A percentile compares a stretch with the other conserved stretches of the same genome.
phyloP scores from a whole-genome alignment of 2,888 invertebrate genomes.

The Archips xylosteana region DNA sequence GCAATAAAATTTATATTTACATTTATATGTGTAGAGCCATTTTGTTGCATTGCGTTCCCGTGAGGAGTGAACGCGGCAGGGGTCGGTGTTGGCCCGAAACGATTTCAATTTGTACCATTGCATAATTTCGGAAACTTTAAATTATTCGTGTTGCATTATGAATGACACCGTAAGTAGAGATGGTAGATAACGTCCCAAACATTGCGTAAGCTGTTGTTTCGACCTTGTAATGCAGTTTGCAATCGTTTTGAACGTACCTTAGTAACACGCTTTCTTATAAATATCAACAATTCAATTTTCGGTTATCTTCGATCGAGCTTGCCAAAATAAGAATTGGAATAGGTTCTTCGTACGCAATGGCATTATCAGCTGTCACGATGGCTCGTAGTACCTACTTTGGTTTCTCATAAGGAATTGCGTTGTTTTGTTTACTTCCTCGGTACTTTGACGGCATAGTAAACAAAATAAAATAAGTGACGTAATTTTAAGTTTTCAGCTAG shows the following conservation, averaged over 20 bases:
- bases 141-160: slow-evolving; percentile 70
- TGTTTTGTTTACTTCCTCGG: slow-evolving; percentile 22
- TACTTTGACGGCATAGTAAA: neutral
- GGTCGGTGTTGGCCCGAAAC: slow-evolving; percentile 60
- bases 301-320: slow-evolving; percentile 39
- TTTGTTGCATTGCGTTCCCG: slow-evolving; percentile 56
- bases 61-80: slow-evolving; percentile 62
- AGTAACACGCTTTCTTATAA: slow-evolving; percentile 42
- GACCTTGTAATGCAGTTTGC: slow-evolving; percentile 65
- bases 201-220: slow-evolving; percentile 57
- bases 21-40: neutral
- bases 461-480: neutral
- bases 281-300: slow-evolving; percentile 43
- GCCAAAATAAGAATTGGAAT: slow-evolving; percentile 39
- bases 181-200: slow-evolving; percentile 69
- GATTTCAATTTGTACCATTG: slow-evolving; percentile 77
- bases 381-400: slow-evolving; percentile 11
- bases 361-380: slow-evolving; percentile 31
- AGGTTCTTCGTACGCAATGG: slow-evolving; percentile 33
- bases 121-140: slow-evolving; percentile 76
- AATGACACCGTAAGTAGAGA: slow-evolving; percentile 65
- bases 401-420: slow-evolving; percentile 7
- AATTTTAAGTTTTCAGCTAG: neutral
- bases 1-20: neutral
- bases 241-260: slow-evolving; percentile 53